Evolutionary conservation across 2,888 invertebrate species (phyloP), one percentile per base, ranked within the genome.

Genomic region (Hyposoter dolosus): DNA sequence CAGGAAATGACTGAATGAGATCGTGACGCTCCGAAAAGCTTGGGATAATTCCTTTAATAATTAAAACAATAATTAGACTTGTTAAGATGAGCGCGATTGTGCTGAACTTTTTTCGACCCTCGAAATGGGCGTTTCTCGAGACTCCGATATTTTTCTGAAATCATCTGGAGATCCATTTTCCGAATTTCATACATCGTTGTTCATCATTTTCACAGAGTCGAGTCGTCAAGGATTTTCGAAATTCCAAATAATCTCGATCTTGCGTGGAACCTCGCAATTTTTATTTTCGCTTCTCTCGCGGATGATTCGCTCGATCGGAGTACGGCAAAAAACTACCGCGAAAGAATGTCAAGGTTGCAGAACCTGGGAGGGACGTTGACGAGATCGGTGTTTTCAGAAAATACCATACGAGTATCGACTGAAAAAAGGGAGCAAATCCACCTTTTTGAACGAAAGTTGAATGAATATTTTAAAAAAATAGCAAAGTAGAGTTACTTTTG

Each of bases 321-420:
- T 53, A 50, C n/a, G 17, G 71, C 32, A 47, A 71, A 71, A 71
- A 32, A 47, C n/a, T n/a, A 47, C 17, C 2, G 32, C 47, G 32
- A 32, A 71, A 71, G 71, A 71, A 71, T 71, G 71, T 71, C 71
- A 50, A 71, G 71, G 71, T 50, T 71, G n/a, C 50, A 3, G 50
- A 50, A 10, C 9, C 10, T n/a, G 32, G 32, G 50, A 71, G 65
- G 40, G n/a, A n/a, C 60, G 53, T 53, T 28, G 60, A 28, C 28
- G 5, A 15, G 1, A 60, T 60, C 60, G 60, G 28, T 28, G 60
- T 60, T 60, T 60, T 15, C 60, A 69, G 45, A 47, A 47, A 69
- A 45, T 45, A 15, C 43, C 56, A 15, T 40, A 17, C 43, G 19
- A 7, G 69, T 69, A 50, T 32, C 47, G 32, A n/a, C n/a, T 10